These are phyloP conservation scores for Amazonetta brasiliensis DNA, from an alignment of 2,797 vertebrate species.

Conservation along the genomic window DNA sequence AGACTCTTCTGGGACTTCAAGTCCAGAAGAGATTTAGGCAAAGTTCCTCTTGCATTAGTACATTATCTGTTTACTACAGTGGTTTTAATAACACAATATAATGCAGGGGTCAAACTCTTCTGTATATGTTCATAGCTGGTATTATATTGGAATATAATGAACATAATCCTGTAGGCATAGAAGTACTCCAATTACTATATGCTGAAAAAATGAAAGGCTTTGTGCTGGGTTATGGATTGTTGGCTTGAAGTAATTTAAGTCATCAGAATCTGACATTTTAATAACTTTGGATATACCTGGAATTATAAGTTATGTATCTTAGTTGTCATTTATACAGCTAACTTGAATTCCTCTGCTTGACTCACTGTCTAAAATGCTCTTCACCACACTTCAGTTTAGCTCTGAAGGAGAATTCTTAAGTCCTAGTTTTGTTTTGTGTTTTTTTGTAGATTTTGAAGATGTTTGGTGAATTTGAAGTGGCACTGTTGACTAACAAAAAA, in stretches of 20 bases:
- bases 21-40: not conserved
- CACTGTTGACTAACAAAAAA: not conserved
- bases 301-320: not conserved
- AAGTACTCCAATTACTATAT: not conserved
- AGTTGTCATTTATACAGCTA: not conserved
- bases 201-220: not conserved
- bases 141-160: not conserved
- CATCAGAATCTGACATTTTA: not conserved
- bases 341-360: not conserved
- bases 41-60: not conserved
- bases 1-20: not conserved
- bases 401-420: not conserved
- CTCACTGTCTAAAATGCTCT: not conserved
- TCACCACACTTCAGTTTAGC: too few species aligned
- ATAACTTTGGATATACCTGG: not conserved
- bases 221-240: not conserved
- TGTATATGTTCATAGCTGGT: not conserved
- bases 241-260: constrained; percentile 5
- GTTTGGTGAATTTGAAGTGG: not conserved
- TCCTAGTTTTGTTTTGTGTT: not conserved
- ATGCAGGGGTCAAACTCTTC: not conserved
- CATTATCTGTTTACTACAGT: not conserved
- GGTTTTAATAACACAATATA: not conserved
- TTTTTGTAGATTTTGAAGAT: constrained; percentile 7
- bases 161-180: not conserved